A percentile compares a stretch with the other conserved stretches of the same genome.
phyloP scores from a whole-genome alignment of 1,140 invertebrate genomes.

The Pseudomyrmex cubaensis region DNA sequence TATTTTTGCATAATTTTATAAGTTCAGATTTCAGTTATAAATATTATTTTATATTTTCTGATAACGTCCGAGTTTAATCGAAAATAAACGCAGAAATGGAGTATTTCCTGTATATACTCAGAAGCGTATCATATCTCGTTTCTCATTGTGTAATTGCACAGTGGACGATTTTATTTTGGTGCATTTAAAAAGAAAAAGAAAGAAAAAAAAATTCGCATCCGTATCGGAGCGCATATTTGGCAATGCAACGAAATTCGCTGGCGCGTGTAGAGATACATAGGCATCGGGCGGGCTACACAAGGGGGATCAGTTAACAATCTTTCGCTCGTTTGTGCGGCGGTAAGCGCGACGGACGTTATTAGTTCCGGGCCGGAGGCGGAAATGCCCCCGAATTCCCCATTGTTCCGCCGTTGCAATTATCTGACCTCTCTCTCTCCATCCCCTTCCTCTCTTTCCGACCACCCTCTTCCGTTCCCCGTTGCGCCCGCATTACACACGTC shows the following conservation, averaged over 20 bases:
- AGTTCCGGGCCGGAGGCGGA: constrained; percentile 50
- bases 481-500: background rate
- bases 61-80: background rate
- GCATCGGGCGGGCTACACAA: background rate
- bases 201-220: background rate
- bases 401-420: constrained; percentile 56
- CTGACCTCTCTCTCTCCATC: constrained; percentile 26
- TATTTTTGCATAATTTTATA: constrained; percentile 4
- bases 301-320: constrained; percentile 56
- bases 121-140: background rate
- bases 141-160: background rate
- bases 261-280: background rate
- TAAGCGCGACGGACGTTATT: constrained; percentile 61
- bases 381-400: constrained; percentile 52
- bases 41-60: background rate
- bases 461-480: constrained; percentile 42
- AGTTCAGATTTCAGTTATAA: background rate
- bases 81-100: constrained; percentile 1
- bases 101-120: background rate
- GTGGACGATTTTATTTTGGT: background rate
- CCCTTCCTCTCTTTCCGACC: constrained; percentile 46
- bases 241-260: constrained; percentile 16
- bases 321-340: constrained; percentile 49
- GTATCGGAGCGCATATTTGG: constrained; percentile 32
- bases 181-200: background rate